Evolutionary conservation across 2,113 vertebrate genomes (phyloP).

Genomic region (Caranx ignobilis): DNA sequence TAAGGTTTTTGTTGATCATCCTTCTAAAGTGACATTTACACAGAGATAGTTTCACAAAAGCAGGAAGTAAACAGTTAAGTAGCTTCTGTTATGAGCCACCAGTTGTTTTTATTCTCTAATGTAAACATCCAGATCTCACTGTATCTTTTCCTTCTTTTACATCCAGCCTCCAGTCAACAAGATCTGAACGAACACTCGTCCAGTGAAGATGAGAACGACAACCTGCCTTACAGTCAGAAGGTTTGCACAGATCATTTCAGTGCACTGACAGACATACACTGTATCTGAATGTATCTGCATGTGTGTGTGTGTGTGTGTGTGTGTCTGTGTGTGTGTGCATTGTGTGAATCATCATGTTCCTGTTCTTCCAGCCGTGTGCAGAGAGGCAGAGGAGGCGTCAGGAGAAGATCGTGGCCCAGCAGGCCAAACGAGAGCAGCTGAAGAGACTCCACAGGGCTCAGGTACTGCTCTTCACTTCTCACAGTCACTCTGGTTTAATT

Average conservation of each 20-base stretch:
- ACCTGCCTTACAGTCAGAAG: constrained; percentile 72
- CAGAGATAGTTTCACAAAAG: too few species aligned
- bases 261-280: accelerated
- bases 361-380: constrained; percentile 71
- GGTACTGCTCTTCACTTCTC: constrained; percentile 76
- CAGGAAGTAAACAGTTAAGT: background rate
- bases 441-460: constrained; percentile 96
- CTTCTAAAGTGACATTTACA: background rate
- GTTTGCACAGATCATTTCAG: constrained; percentile 70
- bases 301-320: background rate
- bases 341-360: background rate
- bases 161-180: constrained; percentile 71
- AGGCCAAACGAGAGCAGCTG: constrained; percentile 90
- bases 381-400: constrained; percentile 83
- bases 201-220: constrained; percentile 84
- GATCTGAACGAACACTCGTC: constrained; percentile 77
- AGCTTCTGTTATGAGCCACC: background rate
- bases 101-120: background rate
- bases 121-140: background rate
- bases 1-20: background rate
- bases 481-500: background rate
- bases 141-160: background rate
- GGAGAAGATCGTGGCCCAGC: constrained; percentile 85
- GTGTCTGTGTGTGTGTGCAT: background rate
- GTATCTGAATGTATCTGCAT: background rate